These are phyloP conservation scores for Zygothrica quintamaculata DNA, from an alignment of 2,888 invertebrate genomes.

Conservation along the genomic window DNA sequence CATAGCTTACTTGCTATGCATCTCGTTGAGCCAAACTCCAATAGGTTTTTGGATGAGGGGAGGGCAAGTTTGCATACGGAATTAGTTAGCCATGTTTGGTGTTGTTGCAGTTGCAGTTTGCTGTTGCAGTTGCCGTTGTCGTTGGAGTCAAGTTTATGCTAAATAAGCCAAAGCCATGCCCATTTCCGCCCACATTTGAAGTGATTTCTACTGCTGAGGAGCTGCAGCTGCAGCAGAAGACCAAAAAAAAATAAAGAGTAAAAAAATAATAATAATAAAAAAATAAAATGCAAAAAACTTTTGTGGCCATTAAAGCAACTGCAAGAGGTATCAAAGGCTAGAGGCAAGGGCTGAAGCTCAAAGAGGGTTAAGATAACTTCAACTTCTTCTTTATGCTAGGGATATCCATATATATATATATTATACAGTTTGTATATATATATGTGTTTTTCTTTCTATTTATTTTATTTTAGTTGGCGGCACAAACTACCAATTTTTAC, in stretches of 20 bases:
- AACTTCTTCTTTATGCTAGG: constrained; percentile 38
- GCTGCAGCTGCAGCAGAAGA: constrained; percentile 49
- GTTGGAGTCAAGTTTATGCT: constrained; percentile 69
- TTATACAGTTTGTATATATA: background rate
- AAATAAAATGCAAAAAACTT: constrained; percentile 36
- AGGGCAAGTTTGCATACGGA: constrained; percentile 75
- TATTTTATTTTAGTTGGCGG: constrained; percentile 74
- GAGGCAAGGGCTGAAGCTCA: too few species aligned
- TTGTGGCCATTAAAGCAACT: constrained; percentile 54
- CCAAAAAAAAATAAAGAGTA: too few species aligned
- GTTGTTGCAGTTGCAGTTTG: constrained; percentile 28
- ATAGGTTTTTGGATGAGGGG: constrained; percentile 63
- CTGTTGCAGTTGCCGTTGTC: constrained; percentile 22
- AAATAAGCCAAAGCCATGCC: constrained; percentile 72
- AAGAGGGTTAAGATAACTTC: constrained; percentile 31
- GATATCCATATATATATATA: background rate
- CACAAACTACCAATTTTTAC: constrained; percentile 65
- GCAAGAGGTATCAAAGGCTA: constrained; percentile 10
- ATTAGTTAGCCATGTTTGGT: constrained; percentile 76
- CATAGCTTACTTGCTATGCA: constrained; percentile 11
- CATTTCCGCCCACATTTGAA: constrained; percentile 39
- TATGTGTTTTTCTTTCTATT: constrained; percentile 59
- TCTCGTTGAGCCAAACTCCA: constrained; percentile 31
- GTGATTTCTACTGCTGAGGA: constrained; percentile 49
- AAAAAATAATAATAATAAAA: too few species aligned